Evolutionary conservation across 2,888 invertebrate genomes (phyloP).

Genomic region (Microplitis deprimator): DNA sequence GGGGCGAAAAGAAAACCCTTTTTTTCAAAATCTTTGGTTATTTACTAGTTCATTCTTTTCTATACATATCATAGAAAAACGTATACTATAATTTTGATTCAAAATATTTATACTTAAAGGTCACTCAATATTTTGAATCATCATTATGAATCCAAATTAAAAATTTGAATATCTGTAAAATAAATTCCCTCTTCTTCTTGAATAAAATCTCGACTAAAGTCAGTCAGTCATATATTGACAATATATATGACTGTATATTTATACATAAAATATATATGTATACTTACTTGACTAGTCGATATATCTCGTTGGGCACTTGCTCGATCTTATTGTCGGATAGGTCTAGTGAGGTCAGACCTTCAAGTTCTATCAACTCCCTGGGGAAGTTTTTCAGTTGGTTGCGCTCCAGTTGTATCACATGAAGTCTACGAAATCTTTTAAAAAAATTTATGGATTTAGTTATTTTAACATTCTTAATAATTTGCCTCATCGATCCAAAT

Average conservation of each 20-base stretch:
- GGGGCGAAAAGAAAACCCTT: too few species aligned
- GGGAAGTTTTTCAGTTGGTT: conserved; percentile 78
- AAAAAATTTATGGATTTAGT: conserved; percentile 10
- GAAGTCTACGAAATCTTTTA: conserved; percentile 62
- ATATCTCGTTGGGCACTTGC: conserved; percentile 78
- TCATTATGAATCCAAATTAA: too few species aligned
- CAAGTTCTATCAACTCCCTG: conserved; percentile 75
- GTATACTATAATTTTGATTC: too few species aligned
- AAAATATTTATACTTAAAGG: too few species aligned
- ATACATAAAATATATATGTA: conserved; percentile 45
- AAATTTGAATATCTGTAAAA: background rate
- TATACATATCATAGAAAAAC: too few species aligned
- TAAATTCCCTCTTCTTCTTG: background rate
- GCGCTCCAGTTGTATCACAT: conserved; percentile 68
- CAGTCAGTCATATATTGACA: too few species aligned
- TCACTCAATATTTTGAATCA: too few species aligned
- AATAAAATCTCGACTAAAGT: too few species aligned
- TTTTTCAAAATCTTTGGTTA: too few species aligned
- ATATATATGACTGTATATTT: background rate
- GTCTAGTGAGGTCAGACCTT: conserved; percentile 78
- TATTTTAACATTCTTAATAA: too few species aligned
- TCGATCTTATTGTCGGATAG: conserved; percentile 80
- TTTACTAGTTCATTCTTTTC: too few species aligned
- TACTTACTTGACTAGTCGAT: conserved; percentile 75
- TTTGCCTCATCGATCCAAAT: too few species aligned